These are phyloP conservation scores for Neofelis nebulosa DNA, from an alignment of 2,113 vertebrate genomes.

Conservation along the genomic window DNA sequence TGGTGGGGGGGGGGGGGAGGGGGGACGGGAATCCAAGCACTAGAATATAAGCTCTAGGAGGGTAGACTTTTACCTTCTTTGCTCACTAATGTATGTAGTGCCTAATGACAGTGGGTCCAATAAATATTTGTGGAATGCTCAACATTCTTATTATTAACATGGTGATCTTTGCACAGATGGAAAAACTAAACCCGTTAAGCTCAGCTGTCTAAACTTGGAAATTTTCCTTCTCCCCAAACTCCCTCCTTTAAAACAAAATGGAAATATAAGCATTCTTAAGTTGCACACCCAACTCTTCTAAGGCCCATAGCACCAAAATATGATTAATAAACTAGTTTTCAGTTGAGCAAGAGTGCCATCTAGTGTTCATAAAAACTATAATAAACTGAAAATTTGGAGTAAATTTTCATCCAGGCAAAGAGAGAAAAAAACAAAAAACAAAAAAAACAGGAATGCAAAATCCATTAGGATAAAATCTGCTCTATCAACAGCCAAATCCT, in stretches of 20 bases:
- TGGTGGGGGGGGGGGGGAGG: not conserved
- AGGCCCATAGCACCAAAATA: not conserved
- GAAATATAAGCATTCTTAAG: constrained; percentile 26
- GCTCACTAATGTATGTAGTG: not conserved
- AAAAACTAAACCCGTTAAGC: constrained; percentile 10
- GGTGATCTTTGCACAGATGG: not conserved
- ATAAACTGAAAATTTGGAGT: constrained; percentile 26
- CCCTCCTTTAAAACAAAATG: constrained; percentile 39
- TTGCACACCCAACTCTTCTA: not conserved
- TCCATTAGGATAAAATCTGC: not conserved
- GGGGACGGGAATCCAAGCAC: not conserved
- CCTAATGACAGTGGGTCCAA: not conserved
- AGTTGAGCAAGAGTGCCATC: constrained; percentile 69
- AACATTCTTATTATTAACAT: not conserved
- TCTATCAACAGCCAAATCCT: constrained; percentile 2
- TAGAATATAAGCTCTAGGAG: not conserved
- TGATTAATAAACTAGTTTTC: not conserved
- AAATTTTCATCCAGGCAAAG: not conserved
- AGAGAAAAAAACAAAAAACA: not conserved
- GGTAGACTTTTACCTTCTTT: not conserved
- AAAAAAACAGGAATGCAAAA: not conserved
- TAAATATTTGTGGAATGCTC: not conserved
- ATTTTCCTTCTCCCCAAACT: not conserved
- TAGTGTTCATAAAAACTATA: constrained; percentile 64
- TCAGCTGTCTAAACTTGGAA: constrained; percentile 38